These are phyloP conservation scores for Volucella inanis DNA, from an alignment of 2,888 invertebrate species.

Conservation along the genomic window DNA sequence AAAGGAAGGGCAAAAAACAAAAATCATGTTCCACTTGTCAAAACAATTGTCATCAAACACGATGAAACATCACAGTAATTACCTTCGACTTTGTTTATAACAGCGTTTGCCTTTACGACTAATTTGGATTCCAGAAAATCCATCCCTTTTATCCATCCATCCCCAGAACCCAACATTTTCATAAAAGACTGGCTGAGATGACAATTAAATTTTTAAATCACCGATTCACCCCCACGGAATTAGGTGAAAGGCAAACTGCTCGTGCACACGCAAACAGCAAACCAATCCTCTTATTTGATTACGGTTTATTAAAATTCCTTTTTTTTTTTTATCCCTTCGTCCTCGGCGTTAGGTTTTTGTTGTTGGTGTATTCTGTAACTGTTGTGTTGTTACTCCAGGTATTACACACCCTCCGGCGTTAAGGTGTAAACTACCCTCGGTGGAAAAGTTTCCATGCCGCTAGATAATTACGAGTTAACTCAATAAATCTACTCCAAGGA, in stretches of 20 bases:
- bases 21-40: conserved; percentile 50
- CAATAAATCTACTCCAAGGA: conserved; percentile 60
- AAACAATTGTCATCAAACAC: conserved; percentile 61
- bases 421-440: conserved; percentile 66
- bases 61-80: conserved; percentile 43
- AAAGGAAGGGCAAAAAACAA: not conserved
- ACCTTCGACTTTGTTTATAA: conserved; percentile 55
- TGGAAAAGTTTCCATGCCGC: conserved; percentile 70
- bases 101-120: conserved; percentile 52
- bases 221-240: conserved; percentile 55
- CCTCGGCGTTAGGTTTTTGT: not conserved
- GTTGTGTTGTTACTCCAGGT: conserved; percentile 34
- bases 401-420: conserved; percentile 53
- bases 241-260: conserved; percentile 54
- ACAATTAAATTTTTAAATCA: conserved; percentile 66
- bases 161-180: not conserved
- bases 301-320: conserved; percentile 59
- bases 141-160: not conserved
- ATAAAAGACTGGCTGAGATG: conserved; percentile 10
- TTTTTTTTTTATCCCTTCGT: conserved; percentile 13
- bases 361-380: not conserved
- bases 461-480: conserved; percentile 70
- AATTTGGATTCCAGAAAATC: conserved; percentile 52
- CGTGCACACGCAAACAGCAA: conserved; percentile 63
- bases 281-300: conserved; percentile 64